Evolutionary conservation across 53 echinoderm and acorn worm species (phyloP).

Genomic region (Arbacia lixula): DNA sequence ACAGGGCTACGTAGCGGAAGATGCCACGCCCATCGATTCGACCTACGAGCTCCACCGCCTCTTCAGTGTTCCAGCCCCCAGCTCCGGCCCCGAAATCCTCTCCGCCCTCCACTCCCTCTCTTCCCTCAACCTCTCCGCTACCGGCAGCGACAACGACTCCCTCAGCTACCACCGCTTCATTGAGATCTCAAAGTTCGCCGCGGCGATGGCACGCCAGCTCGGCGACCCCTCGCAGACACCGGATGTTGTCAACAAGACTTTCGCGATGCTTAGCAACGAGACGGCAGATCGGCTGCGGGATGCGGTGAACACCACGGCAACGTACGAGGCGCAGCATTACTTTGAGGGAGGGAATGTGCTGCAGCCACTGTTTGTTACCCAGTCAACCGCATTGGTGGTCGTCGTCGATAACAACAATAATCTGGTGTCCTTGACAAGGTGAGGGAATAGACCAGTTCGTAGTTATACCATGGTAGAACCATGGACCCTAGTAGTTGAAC

Average conservation of each 20-base stretch:
- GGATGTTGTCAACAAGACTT: slow-evolving; percentile 3
- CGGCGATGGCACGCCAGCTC: neutral
- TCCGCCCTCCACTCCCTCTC: slow-evolving; percentile 68
- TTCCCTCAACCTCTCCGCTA: slow-evolving; percentile 57
- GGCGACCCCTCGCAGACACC: slow-evolving; percentile 17
- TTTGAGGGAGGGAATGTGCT: slow-evolving; percentile 39
- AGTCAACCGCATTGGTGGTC: slow-evolving; percentile 78
- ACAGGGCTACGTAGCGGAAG: slow-evolving; percentile 29
- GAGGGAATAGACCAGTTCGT: no score
- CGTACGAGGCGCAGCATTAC: slow-evolving; percentile 26
- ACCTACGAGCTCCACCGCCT: slow-evolving; percentile 61
- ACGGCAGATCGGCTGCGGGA: slow-evolving; percentile 16
- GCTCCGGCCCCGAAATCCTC: slow-evolving; percentile 77
- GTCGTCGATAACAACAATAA: slow-evolving; percentile 81
- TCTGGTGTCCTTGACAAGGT: slow-evolving; percentile 90
- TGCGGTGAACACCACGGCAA: slow-evolving; percentile 31
- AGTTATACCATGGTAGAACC: no score
- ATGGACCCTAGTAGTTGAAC: no score
- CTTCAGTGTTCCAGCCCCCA: slow-evolving; percentile 71
- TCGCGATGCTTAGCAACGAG: slow-evolving; percentile 38
- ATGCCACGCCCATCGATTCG: slow-evolving; percentile 49
- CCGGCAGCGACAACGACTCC: slow-evolving; percentile 10
- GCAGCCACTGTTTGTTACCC: slow-evolving; percentile 51
- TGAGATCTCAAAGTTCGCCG: slow-evolving; percentile 62
- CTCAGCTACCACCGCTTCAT: slow-evolving; percentile 73